A percentile compares a stretch with the other conserved stretches of the same genome.
Conservation (phyloP, 2,113 vertebrate genomes). For the Nannospalax galili region DNA sequence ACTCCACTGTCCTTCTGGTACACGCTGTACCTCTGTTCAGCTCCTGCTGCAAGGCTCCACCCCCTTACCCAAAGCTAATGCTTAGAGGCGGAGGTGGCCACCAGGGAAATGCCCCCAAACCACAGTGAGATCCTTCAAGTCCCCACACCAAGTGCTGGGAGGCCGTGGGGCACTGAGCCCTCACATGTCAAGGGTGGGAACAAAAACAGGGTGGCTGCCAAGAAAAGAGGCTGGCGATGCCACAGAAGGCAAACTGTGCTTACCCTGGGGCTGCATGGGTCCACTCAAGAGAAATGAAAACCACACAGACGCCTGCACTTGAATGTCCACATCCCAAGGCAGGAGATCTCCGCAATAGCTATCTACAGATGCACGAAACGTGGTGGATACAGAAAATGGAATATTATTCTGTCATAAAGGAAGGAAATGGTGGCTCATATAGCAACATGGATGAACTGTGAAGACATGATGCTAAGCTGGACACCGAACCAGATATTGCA, state of each 20-base stretch:
- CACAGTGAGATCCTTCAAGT: background rate
- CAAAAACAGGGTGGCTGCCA: too few species aligned
- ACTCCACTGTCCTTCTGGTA: background rate
- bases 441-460: rapidly evolving
- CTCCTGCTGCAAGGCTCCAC: rapidly evolving
- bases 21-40: background rate
- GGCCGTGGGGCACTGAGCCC: too few species aligned
- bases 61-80: background rate
- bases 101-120: too few species aligned
- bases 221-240: too few species aligned
- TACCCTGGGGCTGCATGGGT: too few species aligned
- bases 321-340: rapidly evolving
- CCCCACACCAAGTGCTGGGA: rapidly evolving
- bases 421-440: rapidly evolving
- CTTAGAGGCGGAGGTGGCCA: background rate
- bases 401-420: background rate
- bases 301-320: rapidly evolving
- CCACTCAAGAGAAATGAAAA: background rate
- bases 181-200: too few species aligned
- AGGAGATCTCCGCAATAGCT: background rate
- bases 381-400: rapidly evolving
- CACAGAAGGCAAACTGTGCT: background rate
- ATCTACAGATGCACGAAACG: background rate
- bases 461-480: background rate
- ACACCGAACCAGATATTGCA: rapidly evolving